Evolutionary conservation across 1,140 invertebrate species (phyloP), one percentile per base, ranked within the genome.

Genomic region (Carcinoscorpius rotundicauda): DNA sequence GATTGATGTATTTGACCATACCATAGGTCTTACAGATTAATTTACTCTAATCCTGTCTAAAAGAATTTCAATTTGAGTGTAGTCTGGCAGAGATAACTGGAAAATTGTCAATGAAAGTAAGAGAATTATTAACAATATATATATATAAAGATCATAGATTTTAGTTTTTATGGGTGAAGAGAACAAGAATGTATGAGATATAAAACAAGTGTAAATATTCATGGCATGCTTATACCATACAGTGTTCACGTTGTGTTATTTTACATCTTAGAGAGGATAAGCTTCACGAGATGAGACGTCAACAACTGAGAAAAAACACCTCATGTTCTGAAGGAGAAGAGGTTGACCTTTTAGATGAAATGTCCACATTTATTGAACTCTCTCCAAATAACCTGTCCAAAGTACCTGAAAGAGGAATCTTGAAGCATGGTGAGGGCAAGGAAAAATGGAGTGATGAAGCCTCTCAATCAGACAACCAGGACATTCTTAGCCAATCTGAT

Each of bases 351-450:
- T 59, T 63, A 9, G 87, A 89, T 77, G 87, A 89, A 73, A 81
- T 81, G 68, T 86, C 88, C 72, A 87, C 87, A 62, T 89, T 89
- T 78, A 88, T 90, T 76, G 88, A 89, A 76, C 81, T 89, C 60
- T 83, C 83, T 70, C 82, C 84, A 53, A 88, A 88, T 77, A 88
- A 84, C 74, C 81, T 87, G 73, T 79, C 83, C 68, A 88, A 88
- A 75, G 66, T 72, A 55, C 87, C 89, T 73, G 90, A 92, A 76
- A 90, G 89, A 76, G 87, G 86, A 71, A 91, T 91, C 70, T 87
- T 93, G 75, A 85, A 93, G 51, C 70, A 66, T 51, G 53, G 78
- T 92, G 93, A 73, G 4, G 63, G 64, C n/a, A 80, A 79, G 65
- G 78, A 77, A 62, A 86, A 86, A 74, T 80, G 79, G 78, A 82